Conservation (phyloP, 2,113 vertebrate genomes). For the Sceloporus tristichus region DNA sequence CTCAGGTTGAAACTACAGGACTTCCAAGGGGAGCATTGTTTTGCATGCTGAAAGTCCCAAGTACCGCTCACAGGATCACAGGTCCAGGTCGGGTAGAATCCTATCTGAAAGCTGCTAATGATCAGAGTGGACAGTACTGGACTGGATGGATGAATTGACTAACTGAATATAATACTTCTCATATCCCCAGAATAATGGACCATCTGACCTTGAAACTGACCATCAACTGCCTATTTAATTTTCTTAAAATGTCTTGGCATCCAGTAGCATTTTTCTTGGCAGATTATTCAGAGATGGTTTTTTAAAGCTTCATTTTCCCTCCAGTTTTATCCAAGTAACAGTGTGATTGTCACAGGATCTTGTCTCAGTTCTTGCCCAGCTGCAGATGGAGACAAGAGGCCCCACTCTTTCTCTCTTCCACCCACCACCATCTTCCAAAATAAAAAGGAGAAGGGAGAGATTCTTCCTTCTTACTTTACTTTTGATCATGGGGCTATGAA, state of each 20-base stretch:
- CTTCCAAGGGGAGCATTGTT: not conserved
- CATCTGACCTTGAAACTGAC: slow-evolving; percentile 21
- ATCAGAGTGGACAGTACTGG: not conserved
- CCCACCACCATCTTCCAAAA: not conserved
- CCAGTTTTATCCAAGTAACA: slow-evolving; percentile 22
- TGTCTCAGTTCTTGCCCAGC: not conserved
- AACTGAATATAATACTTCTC: not conserved
- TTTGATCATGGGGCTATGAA: not conserved
- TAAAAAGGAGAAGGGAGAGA: not conserved
- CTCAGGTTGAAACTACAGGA: not conserved
- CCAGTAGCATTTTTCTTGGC: slow-evolving; percentile 41
- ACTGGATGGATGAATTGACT: too few relatives aligned
- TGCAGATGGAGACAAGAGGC: slow-evolving; percentile 37
- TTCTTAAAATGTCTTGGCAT: slow-evolving; percentile 41
- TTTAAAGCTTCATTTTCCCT: slow-evolving; percentile 37
- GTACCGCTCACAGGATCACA: not conserved
- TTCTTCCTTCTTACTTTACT: not conserved
- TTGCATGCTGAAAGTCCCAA: not conserved
- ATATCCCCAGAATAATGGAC: not conserved
- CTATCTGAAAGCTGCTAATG: not conserved
- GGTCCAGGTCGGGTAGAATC: not conserved
- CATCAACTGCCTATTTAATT: not conserved
- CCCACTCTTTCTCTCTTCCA: slow-evolving; percentile 7
- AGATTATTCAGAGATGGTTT: slow-evolving; percentile 13
- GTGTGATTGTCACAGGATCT: slow-evolving; percentile 59